A percentile compares a stretch with the other conserved stretches of the same genome.
Evolutionary conservation across 2,888 invertebrate species (phyloP).

Genomic region (Diogma glabrata): DNA sequence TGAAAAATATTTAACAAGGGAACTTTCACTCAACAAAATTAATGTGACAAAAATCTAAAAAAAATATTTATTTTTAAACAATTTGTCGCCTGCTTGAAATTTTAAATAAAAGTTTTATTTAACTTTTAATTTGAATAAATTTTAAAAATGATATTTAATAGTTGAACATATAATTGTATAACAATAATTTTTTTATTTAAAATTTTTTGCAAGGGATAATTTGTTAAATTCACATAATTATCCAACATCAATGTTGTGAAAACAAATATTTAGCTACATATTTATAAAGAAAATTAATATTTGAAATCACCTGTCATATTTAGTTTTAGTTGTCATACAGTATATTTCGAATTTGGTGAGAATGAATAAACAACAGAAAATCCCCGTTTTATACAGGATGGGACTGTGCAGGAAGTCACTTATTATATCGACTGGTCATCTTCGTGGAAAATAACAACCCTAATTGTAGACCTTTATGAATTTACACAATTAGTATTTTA

Average conservation of each 20-base stretch:
- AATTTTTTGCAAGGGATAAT: conserved; percentile 4
- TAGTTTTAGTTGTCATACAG: conserved; percentile 3
- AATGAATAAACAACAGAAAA: no score
- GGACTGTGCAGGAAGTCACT: no score
- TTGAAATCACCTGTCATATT: conserved; percentile 9
- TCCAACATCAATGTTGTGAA: conserved; percentile 8
- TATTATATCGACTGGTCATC: no score
- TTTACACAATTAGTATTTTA: no score
- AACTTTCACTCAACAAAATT: conserved; percentile 39
- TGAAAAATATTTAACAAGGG: conserved; percentile 28
- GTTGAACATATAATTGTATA: not conserved
- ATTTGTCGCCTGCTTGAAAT: conserved; percentile 17
- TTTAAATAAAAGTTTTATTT: not conserved
- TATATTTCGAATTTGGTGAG: no score
- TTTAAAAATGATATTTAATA: not conserved
- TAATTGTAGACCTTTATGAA: no score
- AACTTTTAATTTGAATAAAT: not conserved
- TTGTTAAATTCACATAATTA: conserved; percentile 4
- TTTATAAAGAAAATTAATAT: conserved; percentile 2
- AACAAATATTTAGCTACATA: not conserved
- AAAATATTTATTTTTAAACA: conserved; percentile 11
- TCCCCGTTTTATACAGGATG: no score
- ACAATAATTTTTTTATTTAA: not conserved
- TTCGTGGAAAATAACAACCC: no score
- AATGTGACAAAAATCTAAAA: conserved; percentile 32